Evolutionary conservation across 2,888 invertebrate species (phyloP), one percentile per base, ranked within the genome.

Genomic region (Apamea epomidion): DNA sequence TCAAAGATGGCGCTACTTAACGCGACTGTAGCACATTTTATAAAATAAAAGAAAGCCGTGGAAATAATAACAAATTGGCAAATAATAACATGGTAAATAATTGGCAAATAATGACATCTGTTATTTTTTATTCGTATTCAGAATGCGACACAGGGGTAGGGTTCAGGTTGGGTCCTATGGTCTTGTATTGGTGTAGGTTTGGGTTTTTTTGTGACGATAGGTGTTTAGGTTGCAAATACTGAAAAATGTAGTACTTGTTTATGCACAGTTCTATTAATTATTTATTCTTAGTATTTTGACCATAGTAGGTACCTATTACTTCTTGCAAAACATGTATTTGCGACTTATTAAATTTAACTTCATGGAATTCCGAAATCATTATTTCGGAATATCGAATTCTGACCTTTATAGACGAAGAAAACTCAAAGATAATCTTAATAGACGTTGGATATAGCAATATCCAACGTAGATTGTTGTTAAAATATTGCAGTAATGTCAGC

Each of bases 1-100:
- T 73, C 82, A 86, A 80, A 96, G 97, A 95, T 96, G 97, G 95
- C 95, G 94, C 92, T 92, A 92, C 87, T 84, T 62, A 37, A 69
- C 65, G n/a, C 69, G 2, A 68, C 32, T 51, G 10, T 12, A 14
- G 48, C n/a, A 21, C n/a, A 45, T 16, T 67, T 37, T 21, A 10
- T 18, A 29, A 6, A 48, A 25, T 8, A 37, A 29, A 32, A 32
- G 10, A 54, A 42, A 79, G 51, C 7, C 18, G 14, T 51, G 29
- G 54, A 48, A 48, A 48, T 48, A 48, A 48, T 14, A 42, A 42
- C 42, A 42, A 42, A 42, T 79, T 65, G 18, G 0, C 8, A 12
- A 48, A 1, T 48, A 48, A 48, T 14, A 42, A 42, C 42, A 42
- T 42, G 42, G 42, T 42, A 42, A 42, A 42, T 42, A 42, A 42